Evolutionary conservation across 1,140 invertebrate species (phyloP).

Genomic region (Drosophila bipectinata): DNA sequence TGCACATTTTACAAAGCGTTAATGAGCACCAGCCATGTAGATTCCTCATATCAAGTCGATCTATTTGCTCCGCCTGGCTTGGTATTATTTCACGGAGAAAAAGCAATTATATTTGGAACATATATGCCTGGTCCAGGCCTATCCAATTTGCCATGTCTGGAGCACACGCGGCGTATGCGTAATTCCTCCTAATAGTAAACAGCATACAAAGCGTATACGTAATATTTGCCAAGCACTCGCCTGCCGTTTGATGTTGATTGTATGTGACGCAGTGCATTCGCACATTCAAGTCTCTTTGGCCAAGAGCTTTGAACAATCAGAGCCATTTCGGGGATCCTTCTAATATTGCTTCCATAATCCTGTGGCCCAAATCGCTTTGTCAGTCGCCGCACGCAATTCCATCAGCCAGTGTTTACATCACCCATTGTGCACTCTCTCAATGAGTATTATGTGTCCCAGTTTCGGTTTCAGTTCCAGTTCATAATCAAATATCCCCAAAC

Average conservation of each 20-base stretch:
- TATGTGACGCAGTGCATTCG: slow-evolving; percentile 15
- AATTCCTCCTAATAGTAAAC: slow-evolving; percentile 48
- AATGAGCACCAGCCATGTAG: slow-evolving; percentile 57
- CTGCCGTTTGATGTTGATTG: slow-evolving; percentile 35
- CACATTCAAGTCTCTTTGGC: neutral
- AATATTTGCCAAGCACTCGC: slow-evolving; percentile 50
- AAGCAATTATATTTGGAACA: neutral
- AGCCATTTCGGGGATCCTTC: neutral
- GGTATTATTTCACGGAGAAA: neutral
- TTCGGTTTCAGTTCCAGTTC: slow-evolving; percentile 1
- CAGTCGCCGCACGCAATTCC: slow-evolving; percentile 28
- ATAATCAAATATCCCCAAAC: slow-evolving; percentile 25
- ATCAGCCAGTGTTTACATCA: neutral
- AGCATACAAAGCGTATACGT: slow-evolving; percentile 45
- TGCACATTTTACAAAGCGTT: slow-evolving; percentile 64
- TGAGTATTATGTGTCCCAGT: slow-evolving; percentile 6
- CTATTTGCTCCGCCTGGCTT: slow-evolving; percentile 11
- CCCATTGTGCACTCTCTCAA: slow-evolving; percentile 4
- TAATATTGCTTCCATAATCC: slow-evolving; percentile 36
- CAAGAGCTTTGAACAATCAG: slow-evolving; percentile 23
- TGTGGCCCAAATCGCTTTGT: slow-evolving; percentile 30
- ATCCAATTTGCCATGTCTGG: slow-evolving; percentile 1
- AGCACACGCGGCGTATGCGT: slow-evolving; percentile 54
- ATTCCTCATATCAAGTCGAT: slow-evolving; percentile 58
- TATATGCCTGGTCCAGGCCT: neutral